phyloP scores from a whole-genome alignment of 92 coral and sea anemone genomes.

The Zoanthus gigantus region DNA sequence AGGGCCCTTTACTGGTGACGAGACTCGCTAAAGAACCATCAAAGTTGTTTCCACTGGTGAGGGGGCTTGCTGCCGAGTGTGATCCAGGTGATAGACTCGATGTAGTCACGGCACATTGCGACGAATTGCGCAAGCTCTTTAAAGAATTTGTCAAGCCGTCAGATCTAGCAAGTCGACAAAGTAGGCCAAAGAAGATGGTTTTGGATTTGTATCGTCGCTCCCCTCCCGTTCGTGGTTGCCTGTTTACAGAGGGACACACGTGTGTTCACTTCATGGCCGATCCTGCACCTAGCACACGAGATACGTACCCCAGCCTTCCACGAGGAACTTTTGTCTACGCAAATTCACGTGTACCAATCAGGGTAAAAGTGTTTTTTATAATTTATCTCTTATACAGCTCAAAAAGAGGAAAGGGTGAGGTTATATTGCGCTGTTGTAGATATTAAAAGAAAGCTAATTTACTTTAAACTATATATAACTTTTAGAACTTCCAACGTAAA shows the following conservation, averaged over 20 bases:
- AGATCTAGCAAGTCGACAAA: slow-evolving; percentile 52
- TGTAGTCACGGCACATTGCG: slow-evolving; percentile 83
- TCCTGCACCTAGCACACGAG: slow-evolving; percentile 53
- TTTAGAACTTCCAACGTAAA: too few species aligned
- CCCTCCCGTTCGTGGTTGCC: slow-evolving; percentile 94
- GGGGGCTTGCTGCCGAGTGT: slow-evolving; percentile 72
- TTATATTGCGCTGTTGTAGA: too few species aligned
- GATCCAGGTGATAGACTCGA: slow-evolving; percentile 91
- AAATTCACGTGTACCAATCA: slow-evolving; percentile 76
- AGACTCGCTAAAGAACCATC: slow-evolving; percentile 58
- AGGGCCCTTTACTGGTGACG: slow-evolving; percentile 57
- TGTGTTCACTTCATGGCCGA: slow-evolving; percentile 81
- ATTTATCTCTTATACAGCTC: too few species aligned
- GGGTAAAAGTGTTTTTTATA: slow-evolving; percentile 46
- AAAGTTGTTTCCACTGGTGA: slow-evolving; percentile 55
- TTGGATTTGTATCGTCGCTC: slow-evolving; percentile 77
- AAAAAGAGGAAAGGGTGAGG: too few species aligned
- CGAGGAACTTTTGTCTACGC: slow-evolving; percentile 88
- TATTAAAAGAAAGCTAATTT: too few species aligned
- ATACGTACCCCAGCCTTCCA: slow-evolving; percentile 66
- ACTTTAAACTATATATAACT: too few species aligned
- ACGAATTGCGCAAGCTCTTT: slow-evolving; percentile 91
- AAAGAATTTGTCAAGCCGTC: slow-evolving; percentile 91
- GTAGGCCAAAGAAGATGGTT: slow-evolving; percentile 61
- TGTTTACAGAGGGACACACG: slow-evolving; percentile 87